Evolutionary conservation across 2,888 invertebrate genomes (phyloP).

Genomic region (Chorisops tibialis): DNA sequence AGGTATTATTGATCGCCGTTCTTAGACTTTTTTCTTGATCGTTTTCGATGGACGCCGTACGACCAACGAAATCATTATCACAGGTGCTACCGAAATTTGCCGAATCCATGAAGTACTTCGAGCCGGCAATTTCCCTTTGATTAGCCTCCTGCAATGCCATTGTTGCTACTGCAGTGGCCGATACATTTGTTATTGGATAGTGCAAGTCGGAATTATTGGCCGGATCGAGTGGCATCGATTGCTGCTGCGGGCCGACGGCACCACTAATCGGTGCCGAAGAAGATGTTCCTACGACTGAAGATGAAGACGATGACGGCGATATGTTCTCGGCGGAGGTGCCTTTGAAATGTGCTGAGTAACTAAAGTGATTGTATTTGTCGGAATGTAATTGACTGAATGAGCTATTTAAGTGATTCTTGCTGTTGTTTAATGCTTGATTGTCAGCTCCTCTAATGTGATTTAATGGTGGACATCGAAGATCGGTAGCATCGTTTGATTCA

Average conservation of each 20-base stretch:
- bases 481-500: conserved; percentile 34
- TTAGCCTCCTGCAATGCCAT: conserved; percentile 37
- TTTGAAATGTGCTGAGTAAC: conserved; percentile 38
- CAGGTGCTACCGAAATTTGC: conserved; percentile 28
- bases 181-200: conserved; percentile 33
- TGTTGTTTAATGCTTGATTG: conserved; percentile 30
- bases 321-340: conserved; percentile 34
- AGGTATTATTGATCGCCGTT: conserved; percentile 6
- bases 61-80: conserved; percentile 22
- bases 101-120: conserved; percentile 35
- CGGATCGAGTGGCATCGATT: conserved; percentile 10
- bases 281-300: conserved; percentile 21
- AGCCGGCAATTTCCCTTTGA: conserved; percentile 44
- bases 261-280: conserved; percentile 30
- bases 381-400: conserved; percentile 30
- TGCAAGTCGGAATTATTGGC: conserved; percentile 34
- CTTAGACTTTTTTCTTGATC: conserved; percentile 1
- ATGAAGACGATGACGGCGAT: conserved; percentile 26
- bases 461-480: conserved; percentile 33
- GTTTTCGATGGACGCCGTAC: neutral
- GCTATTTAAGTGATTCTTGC: conserved; percentile 31
- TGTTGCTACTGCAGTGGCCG: conserved; percentile 25
- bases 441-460: conserved; percentile 33
- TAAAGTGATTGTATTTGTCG: conserved; percentile 36
- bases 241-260: too few species aligned